Conservation (phyloP, 2,797 vertebrate species). For the Limnodromus scolopaceus region DNA sequence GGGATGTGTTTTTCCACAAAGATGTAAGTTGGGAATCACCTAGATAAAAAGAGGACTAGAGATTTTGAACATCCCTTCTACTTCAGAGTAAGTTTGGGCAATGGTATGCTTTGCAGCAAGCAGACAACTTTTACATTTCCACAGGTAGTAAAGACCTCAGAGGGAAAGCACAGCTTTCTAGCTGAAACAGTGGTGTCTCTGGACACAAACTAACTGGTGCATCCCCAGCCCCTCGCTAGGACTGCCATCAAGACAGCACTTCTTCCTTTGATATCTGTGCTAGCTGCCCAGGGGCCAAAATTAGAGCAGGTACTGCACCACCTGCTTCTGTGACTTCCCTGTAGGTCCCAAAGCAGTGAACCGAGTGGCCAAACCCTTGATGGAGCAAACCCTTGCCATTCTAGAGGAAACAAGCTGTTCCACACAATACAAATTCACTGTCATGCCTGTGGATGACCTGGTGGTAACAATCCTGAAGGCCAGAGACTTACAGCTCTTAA, state of each 20-base stretch:
- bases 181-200: not conserved
- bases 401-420: not conserved
- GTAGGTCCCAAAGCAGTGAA: not conserved
- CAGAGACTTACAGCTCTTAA: not conserved
- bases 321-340: not conserved
- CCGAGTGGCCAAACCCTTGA: not conserved
- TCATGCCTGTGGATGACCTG: not conserved
- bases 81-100: not conserved
- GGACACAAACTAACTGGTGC: not conserved
- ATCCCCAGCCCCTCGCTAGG: not conserved
- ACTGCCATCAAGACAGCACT: not conserved
- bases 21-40: not conserved
- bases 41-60: not conserved
- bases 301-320: not conserved
- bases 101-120: not conserved
- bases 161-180: not conserved
- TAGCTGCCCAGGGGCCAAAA: not conserved
- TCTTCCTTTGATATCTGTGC: not conserved
- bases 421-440: not conserved
- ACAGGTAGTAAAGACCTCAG: not conserved
- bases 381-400: not conserved
- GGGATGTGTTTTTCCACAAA: not conserved
- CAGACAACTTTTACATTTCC: not conserved
- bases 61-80: not conserved
- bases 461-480: not conserved